Evolutionary conservation across 2,888 invertebrate genomes (phyloP).

Genomic region (Cheilosia impressa): DNA sequence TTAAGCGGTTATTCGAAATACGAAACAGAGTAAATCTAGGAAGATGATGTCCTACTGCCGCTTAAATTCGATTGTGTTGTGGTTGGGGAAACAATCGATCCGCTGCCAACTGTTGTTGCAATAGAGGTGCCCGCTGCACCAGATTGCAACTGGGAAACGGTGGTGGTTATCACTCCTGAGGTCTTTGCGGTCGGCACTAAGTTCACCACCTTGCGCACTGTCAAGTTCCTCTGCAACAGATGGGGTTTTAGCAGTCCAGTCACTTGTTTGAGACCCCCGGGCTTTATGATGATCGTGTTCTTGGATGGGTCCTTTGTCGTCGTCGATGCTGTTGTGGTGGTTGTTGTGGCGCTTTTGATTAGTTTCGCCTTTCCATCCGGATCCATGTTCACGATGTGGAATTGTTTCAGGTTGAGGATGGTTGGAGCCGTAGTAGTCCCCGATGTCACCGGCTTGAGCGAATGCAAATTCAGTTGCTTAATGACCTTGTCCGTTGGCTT

Average conservation of each 20-base stretch:
- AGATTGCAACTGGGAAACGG: slow-evolving; percentile 70
- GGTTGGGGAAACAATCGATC: slow-evolving; percentile 31
- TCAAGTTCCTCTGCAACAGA: slow-evolving; percentile 79
- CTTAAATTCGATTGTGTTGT: slow-evolving; percentile 18
- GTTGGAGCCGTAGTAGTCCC: slow-evolving; percentile 59
- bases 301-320: slow-evolving; percentile 51
- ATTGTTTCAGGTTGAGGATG: slow-evolving; percentile 77
- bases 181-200: slow-evolving; percentile 76
- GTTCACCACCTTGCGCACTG: slow-evolving; percentile 80
- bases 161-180: slow-evolving; percentile 72
- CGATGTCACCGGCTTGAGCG: slow-evolving; percentile 71
- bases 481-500: slow-evolving; percentile 65
- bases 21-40: slow-evolving; percentile 3
- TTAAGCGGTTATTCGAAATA: not conserved
- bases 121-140: slow-evolving; percentile 47
- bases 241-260: slow-evolving; percentile 77
- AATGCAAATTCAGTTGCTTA: slow-evolving; percentile 77
- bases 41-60: slow-evolving; percentile 20
- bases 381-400: slow-evolving; percentile 77
- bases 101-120: slow-evolving; percentile 36
- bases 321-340: not conserved
- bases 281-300: slow-evolving; percentile 79
- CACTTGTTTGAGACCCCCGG: slow-evolving; percentile 78
- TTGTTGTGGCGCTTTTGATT: slow-evolving; percentile 37
- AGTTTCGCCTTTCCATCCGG: slow-evolving; percentile 56